Conservation (phyloP, 1,140 invertebrate species). For the Callitettix versicolor region DNA sequence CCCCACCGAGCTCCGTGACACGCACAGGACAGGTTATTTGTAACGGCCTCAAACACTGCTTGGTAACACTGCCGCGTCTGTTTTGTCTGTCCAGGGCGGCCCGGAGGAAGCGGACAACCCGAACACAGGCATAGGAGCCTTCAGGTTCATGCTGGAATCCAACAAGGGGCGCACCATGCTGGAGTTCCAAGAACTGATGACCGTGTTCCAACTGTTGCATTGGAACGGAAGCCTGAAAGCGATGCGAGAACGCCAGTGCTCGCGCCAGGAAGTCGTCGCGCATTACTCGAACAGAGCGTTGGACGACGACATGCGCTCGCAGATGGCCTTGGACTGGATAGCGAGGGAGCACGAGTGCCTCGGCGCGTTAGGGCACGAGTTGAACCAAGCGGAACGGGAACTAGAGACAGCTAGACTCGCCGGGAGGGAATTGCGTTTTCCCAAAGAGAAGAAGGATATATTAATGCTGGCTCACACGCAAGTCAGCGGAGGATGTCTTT, state of each 20-base stretch:
- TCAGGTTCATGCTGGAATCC: constrained; percentile 88
- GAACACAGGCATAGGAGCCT: constrained; percentile 81
- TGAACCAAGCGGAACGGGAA: constrained; percentile 75
- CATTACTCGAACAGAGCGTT: constrained; percentile 83
- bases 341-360: constrained; percentile 72
- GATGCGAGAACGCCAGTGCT: constrained; percentile 86
- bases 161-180: constrained; percentile 90
- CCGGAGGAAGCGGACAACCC: constrained; percentile 65
- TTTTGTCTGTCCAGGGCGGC: constrained; percentile 34
- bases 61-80: too few species aligned
- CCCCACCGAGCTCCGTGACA: too few species aligned
- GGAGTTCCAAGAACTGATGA: constrained; percentile 94
- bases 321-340: constrained; percentile 95
- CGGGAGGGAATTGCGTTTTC: constrained; percentile 82
- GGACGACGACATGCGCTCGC: constrained; percentile 89
- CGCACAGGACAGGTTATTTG: too few species aligned
- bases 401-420: constrained; percentile 80
- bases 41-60: too few species aligned
- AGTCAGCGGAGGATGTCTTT: constrained; percentile 20
- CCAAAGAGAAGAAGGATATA: constrained; percentile 93
- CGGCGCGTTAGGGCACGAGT: constrained; percentile 67
- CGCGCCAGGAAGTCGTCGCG: constrained; percentile 87
- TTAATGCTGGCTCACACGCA: constrained; percentile 77
- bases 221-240: constrained; percentile 92
- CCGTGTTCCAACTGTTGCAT: constrained; percentile 87